Percentiles rank a stretch among this genome's conserved stretches.
phyloP scores from a whole-genome alignment of 1,140 invertebrate genomes.

The Drosophila ficusphila region DNA sequence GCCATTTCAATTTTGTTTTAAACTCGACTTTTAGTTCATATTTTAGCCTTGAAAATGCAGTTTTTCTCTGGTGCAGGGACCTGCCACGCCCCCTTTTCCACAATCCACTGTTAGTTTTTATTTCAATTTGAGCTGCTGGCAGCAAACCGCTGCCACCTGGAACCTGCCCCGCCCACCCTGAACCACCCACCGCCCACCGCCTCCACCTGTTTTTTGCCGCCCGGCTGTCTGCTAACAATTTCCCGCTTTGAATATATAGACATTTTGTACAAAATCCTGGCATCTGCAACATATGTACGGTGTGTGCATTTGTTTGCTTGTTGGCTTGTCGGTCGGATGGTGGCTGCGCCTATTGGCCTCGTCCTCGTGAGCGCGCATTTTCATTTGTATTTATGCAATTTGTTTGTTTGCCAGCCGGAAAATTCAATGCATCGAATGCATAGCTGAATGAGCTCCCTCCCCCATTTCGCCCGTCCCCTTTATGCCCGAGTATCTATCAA shows the following conservation, averaged over 20 bases:
- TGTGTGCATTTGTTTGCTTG: constrained; percentile 33
- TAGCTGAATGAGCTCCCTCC: constrained; percentile 18
- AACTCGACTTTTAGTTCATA: too few species aligned
- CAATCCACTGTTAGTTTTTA: constrained; percentile 63
- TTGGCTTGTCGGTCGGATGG: constrained; percentile 31
- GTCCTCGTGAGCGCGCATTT: constrained; percentile 60
- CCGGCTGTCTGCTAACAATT: constrained; percentile 69
- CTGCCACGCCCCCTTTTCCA: constrained; percentile 7
- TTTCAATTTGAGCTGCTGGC: constrained; percentile 69
- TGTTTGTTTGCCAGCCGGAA: constrained; percentile 78
- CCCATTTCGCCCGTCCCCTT: neutral
- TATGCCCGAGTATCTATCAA: constrained; percentile 23
- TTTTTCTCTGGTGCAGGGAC: constrained; percentile 4
- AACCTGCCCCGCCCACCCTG: constrained; percentile 16
- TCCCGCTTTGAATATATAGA: constrained; percentile 79
- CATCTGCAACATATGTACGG: constrained; percentile 57
- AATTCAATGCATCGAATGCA: constrained; percentile 76
- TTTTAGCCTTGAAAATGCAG: too few species aligned
- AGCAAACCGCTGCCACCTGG: constrained; percentile 30
- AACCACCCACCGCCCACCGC: neutral
- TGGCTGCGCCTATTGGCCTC: constrained; percentile 50
- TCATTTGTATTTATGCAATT: constrained; percentile 82
- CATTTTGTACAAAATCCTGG: constrained; percentile 75
- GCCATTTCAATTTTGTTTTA: too few species aligned
- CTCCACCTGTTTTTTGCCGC: neutral